These are phyloP conservation scores for Spodoptera frugiperda DNA, from an alignment of 1,140 invertebrate genomes.

Conservation along the genomic window DNA sequence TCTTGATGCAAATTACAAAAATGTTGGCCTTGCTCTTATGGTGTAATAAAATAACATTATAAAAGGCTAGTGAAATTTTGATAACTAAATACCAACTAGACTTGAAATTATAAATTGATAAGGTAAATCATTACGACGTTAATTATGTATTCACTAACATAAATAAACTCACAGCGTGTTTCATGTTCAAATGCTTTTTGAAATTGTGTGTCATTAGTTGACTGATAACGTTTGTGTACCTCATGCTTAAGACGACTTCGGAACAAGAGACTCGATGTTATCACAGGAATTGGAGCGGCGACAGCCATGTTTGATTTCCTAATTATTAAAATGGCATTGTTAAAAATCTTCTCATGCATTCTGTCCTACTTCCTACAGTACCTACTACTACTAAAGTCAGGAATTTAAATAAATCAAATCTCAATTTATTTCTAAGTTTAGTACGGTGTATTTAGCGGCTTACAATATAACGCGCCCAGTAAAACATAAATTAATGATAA, in stretches of 20 bases:
- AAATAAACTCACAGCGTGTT: constrained; percentile 24
- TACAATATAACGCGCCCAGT: constrained; percentile 14
- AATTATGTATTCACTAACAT: constrained; percentile 52
- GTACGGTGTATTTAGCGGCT: constrained; percentile 29
- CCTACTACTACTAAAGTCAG: background rate
- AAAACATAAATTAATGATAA: constrained; percentile 11
- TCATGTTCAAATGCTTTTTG: constrained; percentile 54
- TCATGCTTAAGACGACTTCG: constrained; percentile 47
- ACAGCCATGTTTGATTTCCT: background rate
- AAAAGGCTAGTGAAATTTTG: constrained; percentile 86
- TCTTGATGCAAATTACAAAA: constrained; percentile 66
- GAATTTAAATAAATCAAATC: background rate
- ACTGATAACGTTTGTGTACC: constrained; percentile 36
- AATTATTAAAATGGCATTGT: no score
- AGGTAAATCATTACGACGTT: constrained; percentile 64
- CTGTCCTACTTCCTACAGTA: background rate
- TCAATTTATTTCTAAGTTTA: constrained; percentile 24
- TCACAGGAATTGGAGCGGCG: constrained; percentile 15
- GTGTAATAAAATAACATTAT: constrained; percentile 76
- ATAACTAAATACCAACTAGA: constrained; percentile 82
- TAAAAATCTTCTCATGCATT: background rate
- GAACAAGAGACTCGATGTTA: constrained; percentile 17
- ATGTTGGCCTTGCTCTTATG: constrained; percentile 80
- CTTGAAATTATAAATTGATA: constrained; percentile 77
- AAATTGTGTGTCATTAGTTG: constrained; percentile 43